Evolutionary conservation across 1,140 invertebrate species (phyloP), one percentile per base, ranked within the genome.

Genomic region (Drosophila navojoa): DNA sequence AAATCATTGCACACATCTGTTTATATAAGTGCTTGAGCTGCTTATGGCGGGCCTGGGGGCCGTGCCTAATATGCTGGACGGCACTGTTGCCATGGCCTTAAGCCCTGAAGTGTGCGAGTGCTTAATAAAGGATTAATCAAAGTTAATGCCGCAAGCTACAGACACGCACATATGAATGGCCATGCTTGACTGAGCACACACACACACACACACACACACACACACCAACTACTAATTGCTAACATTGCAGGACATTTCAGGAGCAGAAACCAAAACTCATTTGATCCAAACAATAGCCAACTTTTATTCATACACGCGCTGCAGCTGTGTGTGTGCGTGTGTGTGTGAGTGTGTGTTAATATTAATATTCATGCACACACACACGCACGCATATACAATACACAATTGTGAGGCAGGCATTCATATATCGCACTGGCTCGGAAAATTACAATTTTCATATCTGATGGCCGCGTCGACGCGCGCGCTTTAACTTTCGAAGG

Each of bases 381-480:
- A 49, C 16, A 49, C 7, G 44, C 15, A 10, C 15, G 53, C 16
- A 50, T 29, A 9, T 29, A 13, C 47, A 60, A 32, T 32, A 32
- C 45, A 35, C 47, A 19, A 25, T 57, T 54, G 45, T 27, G 15
- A 27, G 11, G 11, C 49, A 16, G n/a, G 45, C 50, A 29, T 19
- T 22, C 40, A 54, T 29, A 54, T 25, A 64, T 47, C 10, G 58
- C 53, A 61, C 59, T 57, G 61, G 67, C 22, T 63, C 69, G 68
- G 78, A 87, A 85, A 85, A 81, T 81, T 81, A 78, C 82, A 85
- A 87, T 67, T 81, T 78, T 66, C 62, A 81, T 81, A 67, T 86
- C 53, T 59, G 66, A 76, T 78, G 62, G 64, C 55, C 11, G 13
- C 63, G 44, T 55, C 58, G 25, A 44, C 29, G 40, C 44, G 40